Conservation (phyloP, 1,140 invertebrate genomes). For the Euura lappo region DNA sequence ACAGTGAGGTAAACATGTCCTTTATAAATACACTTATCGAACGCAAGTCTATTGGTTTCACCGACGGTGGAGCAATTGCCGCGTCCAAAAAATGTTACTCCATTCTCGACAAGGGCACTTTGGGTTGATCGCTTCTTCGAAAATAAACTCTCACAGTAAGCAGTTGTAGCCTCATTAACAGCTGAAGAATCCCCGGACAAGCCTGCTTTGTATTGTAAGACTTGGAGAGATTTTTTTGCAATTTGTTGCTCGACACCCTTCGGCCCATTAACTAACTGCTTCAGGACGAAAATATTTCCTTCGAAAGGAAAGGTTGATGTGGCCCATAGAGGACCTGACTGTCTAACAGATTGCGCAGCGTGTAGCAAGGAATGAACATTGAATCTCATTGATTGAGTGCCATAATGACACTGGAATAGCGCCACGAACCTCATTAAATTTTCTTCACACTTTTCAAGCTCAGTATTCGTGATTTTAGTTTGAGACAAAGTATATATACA, state of each 20-base stretch:
- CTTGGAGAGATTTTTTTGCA: constrained; percentile 21
- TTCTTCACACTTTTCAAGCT: constrained; percentile 15
- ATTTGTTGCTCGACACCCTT: constrained; percentile 24
- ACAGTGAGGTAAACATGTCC: constrained; percentile 7
- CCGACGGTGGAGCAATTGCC: not conserved
- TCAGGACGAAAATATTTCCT: constrained; percentile 22
- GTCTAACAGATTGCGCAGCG: constrained; percentile 13
- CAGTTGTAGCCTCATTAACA: not conserved
- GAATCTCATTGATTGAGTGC: constrained; percentile 16
- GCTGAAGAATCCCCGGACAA: not conserved
- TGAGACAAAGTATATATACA: constrained; percentile 14
- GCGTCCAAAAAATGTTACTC: constrained; percentile 8
- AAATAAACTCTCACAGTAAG: constrained; percentile 15
- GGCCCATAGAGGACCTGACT: constrained; percentile 23
- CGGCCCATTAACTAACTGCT: constrained; percentile 16
- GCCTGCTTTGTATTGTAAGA: not conserved
- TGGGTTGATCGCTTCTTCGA: not conserved
- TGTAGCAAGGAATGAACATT: constrained; percentile 22
- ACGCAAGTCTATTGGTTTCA: constrained; percentile 1
- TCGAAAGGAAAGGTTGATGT: constrained; percentile 25
- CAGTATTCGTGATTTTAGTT: constrained; percentile 9
- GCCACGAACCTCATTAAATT: constrained; percentile 19
- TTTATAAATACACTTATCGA: constrained; percentile 15
- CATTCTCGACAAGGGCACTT: not conserved
- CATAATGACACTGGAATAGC: constrained; percentile 18